A percentile compares a stretch with the other conserved stretches of the same genome.
These are phyloP conservation scores for Caenorhabditis sp. DNA, from an alignment of 2,888 invertebrate genomes.

Conservation along the genomic window DNA sequence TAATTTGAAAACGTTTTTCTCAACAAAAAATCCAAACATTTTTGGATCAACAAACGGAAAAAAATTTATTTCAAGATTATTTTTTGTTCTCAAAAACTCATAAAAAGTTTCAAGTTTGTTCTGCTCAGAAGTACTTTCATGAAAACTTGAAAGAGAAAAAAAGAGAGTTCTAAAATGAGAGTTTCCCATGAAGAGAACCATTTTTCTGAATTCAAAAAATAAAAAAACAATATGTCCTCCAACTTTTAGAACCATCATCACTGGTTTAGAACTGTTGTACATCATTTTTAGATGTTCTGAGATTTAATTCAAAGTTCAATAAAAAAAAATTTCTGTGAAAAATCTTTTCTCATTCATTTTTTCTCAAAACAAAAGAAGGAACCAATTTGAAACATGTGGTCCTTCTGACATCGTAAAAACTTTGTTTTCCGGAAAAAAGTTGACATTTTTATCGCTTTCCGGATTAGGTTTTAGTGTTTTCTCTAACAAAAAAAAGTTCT, in stretches of 20 bases:
- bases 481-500: neutral
- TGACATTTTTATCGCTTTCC: too few species aligned
- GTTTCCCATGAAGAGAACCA: neutral
- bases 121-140: neutral
- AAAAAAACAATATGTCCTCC: too few species aligned
- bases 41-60: neutral
- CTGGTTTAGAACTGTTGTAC: too few species aligned
- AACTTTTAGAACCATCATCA: neutral
- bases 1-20: too few species aligned
- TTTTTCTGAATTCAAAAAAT: neutral
- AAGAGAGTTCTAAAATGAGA: too few species aligned
- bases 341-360: neutral
- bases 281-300: too few species aligned
- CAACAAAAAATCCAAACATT: neutral
- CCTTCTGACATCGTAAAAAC: neutral
- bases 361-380: neutral
- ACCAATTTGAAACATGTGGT: constrained; percentile 1
- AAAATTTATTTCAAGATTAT: neutral
- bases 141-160: neutral
- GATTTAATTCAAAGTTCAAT: too few species aligned
- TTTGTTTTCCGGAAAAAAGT: neutral
- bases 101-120: neutral
- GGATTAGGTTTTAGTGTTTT: neutral
- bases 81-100: neutral
- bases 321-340: too few species aligned